Evolutionary conservation across 92 coral and sea anemone species (phyloP), one percentile per base, ranked within the genome.

Genomic region (Porites cylindrica): DNA sequence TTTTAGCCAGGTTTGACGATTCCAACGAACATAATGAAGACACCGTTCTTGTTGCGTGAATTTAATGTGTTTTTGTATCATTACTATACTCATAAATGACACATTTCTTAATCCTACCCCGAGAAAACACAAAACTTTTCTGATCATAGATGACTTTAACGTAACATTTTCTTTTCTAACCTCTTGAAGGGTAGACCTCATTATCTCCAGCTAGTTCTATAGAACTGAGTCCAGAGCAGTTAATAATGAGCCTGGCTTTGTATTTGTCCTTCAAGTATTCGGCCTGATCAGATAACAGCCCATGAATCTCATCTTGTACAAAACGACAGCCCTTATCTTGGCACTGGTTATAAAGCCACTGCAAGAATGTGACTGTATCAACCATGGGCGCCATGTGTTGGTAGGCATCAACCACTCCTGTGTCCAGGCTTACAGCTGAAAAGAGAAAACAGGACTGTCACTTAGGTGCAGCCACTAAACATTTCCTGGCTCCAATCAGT

Each of bases 221-320:
- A 14, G 93, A 81, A 17, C 79, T 85, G 63, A 90, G 88, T 11
- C 93, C 93, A 74, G 83, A 77, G 62, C 93, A 90, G 66, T 90
- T 90, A 50, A 90, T 66, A 62, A 90, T 77, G 38, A 90, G 18
- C 54, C 69, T 53, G 9, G 78, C 85, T 72, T 66, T 56, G 90
- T 72, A 86, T 66, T 69, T 80, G 60, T 13, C 29, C 71, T 81
- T 81, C 6, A 90, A 78, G 18, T 75, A 26, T 20, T 86, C 88
- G 17, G 86, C 72, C 62, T 86, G 93, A 24, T 76, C 87, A 20
- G 26, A 67, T 51, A 90, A 38, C 43, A 86, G 79, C 7, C 90
- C 93, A 2, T 51, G 69, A 18, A 90, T 43, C 14, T 60, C 24
- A 65, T 62, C 80, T 2, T 78, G 66, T 8, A 71, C 72, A 68